Percentiles rank a stretch among this genome's conserved stretches.
Conservation (phyloP, 2,797 vertebrate species). For the Limnodromus scolopaceus region DNA sequence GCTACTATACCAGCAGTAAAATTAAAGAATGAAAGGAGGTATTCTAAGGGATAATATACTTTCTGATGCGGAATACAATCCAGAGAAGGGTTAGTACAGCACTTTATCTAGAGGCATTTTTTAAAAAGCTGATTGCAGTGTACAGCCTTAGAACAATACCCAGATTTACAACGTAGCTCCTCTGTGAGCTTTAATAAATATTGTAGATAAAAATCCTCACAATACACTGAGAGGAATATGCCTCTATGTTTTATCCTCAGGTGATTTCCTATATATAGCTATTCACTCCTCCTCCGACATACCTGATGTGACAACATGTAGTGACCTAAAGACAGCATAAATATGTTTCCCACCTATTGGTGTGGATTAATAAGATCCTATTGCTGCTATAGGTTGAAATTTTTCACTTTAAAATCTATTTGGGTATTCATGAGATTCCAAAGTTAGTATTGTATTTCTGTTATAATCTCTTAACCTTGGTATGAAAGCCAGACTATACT, state of each 20-base stretch:
- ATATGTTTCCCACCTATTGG: not conserved
- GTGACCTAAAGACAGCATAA: not conserved
- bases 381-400: not conserved
- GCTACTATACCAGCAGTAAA: not conserved
- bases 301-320: not conserved
- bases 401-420: not conserved
- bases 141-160: not conserved
- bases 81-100: not conserved
- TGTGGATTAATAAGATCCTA: not conserved
- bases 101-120: not conserved
- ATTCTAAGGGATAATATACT: not conserved
- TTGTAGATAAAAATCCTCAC: slow-evolving; percentile 9
- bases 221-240: not conserved
- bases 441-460: not conserved
- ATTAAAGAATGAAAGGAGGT: not conserved
- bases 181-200: slow-evolving; percentile 7
- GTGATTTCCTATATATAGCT: not conserved
- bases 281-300: not conserved
- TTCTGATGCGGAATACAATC: not conserved
- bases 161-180: not conserved
- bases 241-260: not conserved
- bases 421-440: not conserved
- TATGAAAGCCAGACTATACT: not conserved
- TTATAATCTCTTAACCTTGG: not conserved
- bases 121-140: slow-evolving; percentile 2